Base-by-base conservation (phyloP, 35 echinoderm and acorn worm genomes). In the Ophioderma brevispina region DNA sequence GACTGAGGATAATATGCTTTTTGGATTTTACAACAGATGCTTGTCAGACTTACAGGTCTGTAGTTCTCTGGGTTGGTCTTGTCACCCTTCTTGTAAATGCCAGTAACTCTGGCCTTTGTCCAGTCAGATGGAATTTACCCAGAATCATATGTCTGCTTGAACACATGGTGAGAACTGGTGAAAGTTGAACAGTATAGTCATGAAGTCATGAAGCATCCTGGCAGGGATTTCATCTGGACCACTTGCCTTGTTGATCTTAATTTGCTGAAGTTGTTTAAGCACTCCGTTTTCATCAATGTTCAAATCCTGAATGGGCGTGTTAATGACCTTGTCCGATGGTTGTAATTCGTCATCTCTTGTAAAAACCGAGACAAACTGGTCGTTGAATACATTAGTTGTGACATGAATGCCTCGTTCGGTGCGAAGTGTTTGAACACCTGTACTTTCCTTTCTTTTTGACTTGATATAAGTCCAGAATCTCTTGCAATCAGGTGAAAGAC, bases 391-490 rank as follows among this genome's bases (percentile, higher is more conserved):
- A 15, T 90, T 76, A 35, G 38, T 35, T 28, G 33, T 77, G 46
- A 50, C 25, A 28, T 25, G 41, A n/a, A 81, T 8, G 1, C 33
- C 32, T 1, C 41, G 10, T 0, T 78, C 35, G 21, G 25, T 28
- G 25, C 49, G 15, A 4, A 90, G 39, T 15, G 88, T 42, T 10
- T 76, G 14, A 10, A 90, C 41, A 37, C 88, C 88, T 83, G 8
- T 35, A 38, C 25, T 36, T 1, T 82, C 88, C n/a, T 35, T 78
- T 18, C 76, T 55, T 34, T 90, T 78, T 13, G 59, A 77, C 35
- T 90, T 90, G 17, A 84, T 82, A 36, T 82, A 90, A 3, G 75
- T 82, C 78, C 88, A 90, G 49, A 90, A 89, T 35, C 39, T 89
- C 38, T 89, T 89, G 3, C 64, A 40, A 31, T 80, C 76, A 3